phyloP scores from a whole-genome alignment of 1,140 invertebrate species.

The Hyphantria cunea region DNA sequence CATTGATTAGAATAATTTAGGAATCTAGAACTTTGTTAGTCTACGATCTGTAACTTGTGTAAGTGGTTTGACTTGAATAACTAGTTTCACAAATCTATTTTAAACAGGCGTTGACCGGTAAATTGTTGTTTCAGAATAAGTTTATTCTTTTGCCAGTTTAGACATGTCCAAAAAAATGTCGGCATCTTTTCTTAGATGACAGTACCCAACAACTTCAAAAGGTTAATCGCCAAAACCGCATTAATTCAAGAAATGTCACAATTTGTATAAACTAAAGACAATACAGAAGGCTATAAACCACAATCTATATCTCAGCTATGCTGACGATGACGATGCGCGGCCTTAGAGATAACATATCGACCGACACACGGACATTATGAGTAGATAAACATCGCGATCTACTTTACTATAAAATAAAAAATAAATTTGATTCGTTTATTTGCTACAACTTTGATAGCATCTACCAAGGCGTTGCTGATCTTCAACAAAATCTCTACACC shows the following conservation, averaged over 20 bases:
- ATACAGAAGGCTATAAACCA: constrained; percentile 41
- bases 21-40: too few species aligned
- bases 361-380: constrained; percentile 55
- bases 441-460: constrained; percentile 61
- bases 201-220: not conserved
- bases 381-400: constrained; percentile 56
- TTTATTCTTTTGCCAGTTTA: too few species aligned
- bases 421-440: constrained; percentile 58
- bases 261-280: not conserved
- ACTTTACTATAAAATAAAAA: constrained; percentile 48
- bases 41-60: too few species aligned
- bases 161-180: not conserved
- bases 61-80: too few species aligned
- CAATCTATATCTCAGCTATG: constrained; percentile 29
- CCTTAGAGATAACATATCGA: constrained; percentile 47
- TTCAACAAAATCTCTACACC: constrained; percentile 20
- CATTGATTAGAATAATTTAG: too few species aligned
- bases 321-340: constrained; percentile 45
- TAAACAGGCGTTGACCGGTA: too few species aligned
- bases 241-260: not conserved
- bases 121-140: too few species aligned
- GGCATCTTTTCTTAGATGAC: not conserved
- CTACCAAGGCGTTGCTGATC: constrained; percentile 25
- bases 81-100: too few species aligned
- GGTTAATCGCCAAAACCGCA: not conserved